Percentiles rank a stretch among this genome's conserved stretches.
These are phyloP conservation scores for Mastacembelus armatus DNA, from an alignment of 2,797 vertebrate species.

Conservation along the genomic window DNA sequence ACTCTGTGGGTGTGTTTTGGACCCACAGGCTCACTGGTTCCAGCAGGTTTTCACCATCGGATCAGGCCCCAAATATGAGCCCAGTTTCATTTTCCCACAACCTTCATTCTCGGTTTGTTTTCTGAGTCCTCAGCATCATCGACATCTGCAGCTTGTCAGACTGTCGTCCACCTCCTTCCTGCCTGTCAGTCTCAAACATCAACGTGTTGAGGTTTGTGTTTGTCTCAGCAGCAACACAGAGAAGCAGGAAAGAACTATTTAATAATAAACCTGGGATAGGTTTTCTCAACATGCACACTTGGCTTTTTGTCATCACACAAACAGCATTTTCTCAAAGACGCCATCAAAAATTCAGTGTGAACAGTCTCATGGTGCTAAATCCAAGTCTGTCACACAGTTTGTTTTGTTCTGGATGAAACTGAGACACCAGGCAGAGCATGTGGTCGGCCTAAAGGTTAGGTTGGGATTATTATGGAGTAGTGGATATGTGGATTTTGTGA, in stretches of 20 bases:
- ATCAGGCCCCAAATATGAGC: not conserved
- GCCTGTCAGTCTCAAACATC: not conserved
- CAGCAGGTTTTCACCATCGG: not conserved
- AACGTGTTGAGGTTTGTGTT: not conserved
- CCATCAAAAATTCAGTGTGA: not conserved
- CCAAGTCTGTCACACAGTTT: too few species aligned
- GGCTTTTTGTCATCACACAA: too few species aligned
- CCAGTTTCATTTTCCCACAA: not conserved
- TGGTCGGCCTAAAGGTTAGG: not conserved
- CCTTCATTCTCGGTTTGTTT: too few species aligned
- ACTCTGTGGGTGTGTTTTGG: slow-evolving; percentile 19
- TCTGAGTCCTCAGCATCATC: not conserved
- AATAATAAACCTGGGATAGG: too few species aligned
- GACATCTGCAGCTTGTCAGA: not conserved
- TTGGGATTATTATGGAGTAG: not conserved
- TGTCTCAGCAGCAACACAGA: not conserved
- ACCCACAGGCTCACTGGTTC: not conserved
- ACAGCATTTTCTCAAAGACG: not conserved
- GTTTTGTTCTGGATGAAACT: too few species aligned
- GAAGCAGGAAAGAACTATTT: too few species aligned
- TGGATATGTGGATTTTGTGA: not conserved
- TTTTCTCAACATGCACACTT: too few species aligned
- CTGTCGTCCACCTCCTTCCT: not conserved
- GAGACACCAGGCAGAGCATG: too few species aligned
- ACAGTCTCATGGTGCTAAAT: too few species aligned